A percentile compares a stretch with the other conserved stretches of the same genome.
Conservation (phyloP, 2,888 invertebrate species). For the Entomobrya proxima region DNA sequence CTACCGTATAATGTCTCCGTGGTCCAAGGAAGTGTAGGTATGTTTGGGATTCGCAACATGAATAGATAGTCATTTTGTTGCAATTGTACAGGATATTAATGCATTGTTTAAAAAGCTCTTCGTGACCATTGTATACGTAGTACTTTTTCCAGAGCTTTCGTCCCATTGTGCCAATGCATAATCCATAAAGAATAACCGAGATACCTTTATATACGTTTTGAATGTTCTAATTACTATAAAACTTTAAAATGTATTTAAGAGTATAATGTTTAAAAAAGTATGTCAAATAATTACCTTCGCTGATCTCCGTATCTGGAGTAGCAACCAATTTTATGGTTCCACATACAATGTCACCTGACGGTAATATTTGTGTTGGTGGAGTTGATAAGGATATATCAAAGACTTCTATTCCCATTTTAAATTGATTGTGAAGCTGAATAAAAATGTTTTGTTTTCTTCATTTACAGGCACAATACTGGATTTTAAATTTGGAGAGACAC, state of each 20-base stretch:
- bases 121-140: not conserved
- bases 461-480: no score
- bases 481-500: no score
- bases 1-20: not conserved
- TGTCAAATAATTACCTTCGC: not conserved
- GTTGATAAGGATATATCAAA: not conserved
- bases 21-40: not conserved
- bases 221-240: no score
- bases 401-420: not conserved
- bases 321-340: not conserved
- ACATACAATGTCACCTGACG: not conserved
- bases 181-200: not conserved
- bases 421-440: no score
- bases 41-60: not conserved
- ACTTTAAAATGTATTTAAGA: not conserved
- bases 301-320: not conserved
- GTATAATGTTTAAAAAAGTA: not conserved
- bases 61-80: not conserved
- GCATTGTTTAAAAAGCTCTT: not conserved
- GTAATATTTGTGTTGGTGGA: not conserved
- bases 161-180: not conserved
- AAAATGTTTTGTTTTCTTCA: no score
- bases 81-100: not conserved
- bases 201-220: no score
- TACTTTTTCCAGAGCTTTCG: not conserved